These are phyloP conservation scores for Arenaria interpres DNA, from an alignment of 2,113 vertebrate species.

Conservation along the genomic window DNA sequence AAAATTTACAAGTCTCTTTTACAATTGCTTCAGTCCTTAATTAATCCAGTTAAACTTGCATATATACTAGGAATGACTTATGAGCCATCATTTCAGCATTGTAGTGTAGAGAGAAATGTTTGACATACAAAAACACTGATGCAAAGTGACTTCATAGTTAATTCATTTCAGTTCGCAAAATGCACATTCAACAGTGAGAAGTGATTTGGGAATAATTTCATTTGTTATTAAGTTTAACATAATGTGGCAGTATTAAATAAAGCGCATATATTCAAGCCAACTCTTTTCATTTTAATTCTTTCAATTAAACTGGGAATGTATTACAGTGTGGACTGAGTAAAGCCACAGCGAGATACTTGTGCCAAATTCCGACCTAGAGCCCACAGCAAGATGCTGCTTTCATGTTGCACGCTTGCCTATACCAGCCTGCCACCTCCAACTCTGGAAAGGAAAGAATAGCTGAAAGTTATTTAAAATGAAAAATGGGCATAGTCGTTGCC, in stretches of 20 bases:
- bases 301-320: neutral
- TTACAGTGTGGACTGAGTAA: neutral
- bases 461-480: slow-evolving; percentile 68
- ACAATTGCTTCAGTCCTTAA: neutral
- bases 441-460: neutral
- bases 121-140: neutral
- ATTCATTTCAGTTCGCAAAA: neutral
- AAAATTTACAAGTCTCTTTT: neutral
- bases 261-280: neutral
- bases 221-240: slow-evolving; percentile 25
- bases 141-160: neutral
- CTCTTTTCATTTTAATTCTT: neutral
- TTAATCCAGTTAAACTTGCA: neutral
- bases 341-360: neutral
- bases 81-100: neutral
- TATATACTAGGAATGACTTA: neutral
- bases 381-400: neutral
- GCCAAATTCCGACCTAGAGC: neutral
- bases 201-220: neutral
- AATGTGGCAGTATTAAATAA: neutral
- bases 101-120: neutral
- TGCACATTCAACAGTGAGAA: neutral
- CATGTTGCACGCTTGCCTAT: neutral
- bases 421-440: neutral
- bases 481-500: slow-evolving; percentile 24